Conservation (phyloP, 1,140 invertebrate genomes). For the Trichonephila clavata region DNA sequence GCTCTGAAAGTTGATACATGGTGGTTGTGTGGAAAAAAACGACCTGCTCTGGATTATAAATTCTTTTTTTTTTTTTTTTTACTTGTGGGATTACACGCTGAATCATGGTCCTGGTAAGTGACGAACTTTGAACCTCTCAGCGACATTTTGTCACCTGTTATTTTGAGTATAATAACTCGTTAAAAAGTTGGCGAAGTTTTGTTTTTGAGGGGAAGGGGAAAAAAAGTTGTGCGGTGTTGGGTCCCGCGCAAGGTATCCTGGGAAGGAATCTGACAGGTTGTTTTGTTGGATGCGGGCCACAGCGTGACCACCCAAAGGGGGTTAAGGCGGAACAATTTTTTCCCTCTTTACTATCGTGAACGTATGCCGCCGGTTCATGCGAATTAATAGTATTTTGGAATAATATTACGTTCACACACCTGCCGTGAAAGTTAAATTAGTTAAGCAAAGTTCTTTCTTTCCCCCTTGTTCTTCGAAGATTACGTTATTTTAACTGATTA, state of each 20-base stretch:
- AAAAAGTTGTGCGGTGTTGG: constrained; percentile 58
- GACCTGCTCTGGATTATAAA: constrained; percentile 64
- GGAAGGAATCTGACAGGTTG: constrained; percentile 75
- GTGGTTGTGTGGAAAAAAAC: constrained; percentile 49
- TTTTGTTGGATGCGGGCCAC: constrained; percentile 50
- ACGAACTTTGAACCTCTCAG: background rate
- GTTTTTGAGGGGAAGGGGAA: constrained; percentile 17
- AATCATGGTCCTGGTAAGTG: constrained; percentile 70
- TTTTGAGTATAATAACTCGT: constrained; percentile 41
- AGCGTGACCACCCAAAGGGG: constrained; percentile 35
- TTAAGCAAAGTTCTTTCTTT: too few relatives aligned
- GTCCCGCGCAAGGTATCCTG: constrained; percentile 65
- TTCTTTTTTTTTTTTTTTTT: constrained; percentile 18
- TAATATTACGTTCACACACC: background rate
- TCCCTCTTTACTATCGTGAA: background rate
- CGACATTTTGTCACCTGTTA: constrained; percentile 36
- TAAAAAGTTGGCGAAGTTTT: constrained; percentile 54
- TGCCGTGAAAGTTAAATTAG: too few relatives aligned
- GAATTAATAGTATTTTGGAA: background rate
- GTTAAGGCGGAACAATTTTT: constrained; percentile 26
- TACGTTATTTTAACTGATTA: too few relatives aligned
- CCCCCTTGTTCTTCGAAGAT: too few relatives aligned
- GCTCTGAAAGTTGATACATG: constrained; percentile 62
- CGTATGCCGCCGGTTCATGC: background rate
- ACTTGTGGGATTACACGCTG: constrained; percentile 47